Base-by-base conservation (phyloP, 92 coral and sea anemone genomes). In the Paramuricea clavata region DNA sequence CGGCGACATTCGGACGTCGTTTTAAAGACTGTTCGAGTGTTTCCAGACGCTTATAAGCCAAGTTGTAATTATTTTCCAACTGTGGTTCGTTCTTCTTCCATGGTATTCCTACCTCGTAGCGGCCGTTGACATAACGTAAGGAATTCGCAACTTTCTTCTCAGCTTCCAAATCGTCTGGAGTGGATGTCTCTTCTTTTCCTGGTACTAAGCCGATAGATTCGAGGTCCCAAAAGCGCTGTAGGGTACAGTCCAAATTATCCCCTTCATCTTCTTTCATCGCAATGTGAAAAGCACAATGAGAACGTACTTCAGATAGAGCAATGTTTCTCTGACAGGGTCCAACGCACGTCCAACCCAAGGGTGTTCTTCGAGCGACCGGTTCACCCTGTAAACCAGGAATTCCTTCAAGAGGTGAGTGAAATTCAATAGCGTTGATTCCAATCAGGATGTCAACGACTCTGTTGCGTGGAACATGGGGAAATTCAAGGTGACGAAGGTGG, bases 291-390 rank as follows among this genome's bases (percentile, higher is more conserved):
- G 44, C 10, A 39, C 10, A 4, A 39, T 39, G 44, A 4, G 44
- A 10, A 10, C 44, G 44, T 39, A 10, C 5, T 4, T 39, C 10
- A 4, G 44, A 39, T 39, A 4, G 44, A 39, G 4, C 5, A 39
- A 39, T 39, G 10, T 4, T 10, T 39, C 44, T 39, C 49, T 76
- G 77, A 25, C 22, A 91, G 19, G 95, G 91, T 27, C 95, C 91
- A 73, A 92, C 89, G 73, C 95, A 87, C 67, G 86, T 85, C 90
- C 93, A 90, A 22, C 83, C 83, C 61, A 76, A 85, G 67, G 77
- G 72, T 44, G 89, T 87, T 81, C 57, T 52, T 72, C 87, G 68
- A 36, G 91, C 94, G 73, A 87, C 75, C 16, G 94, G 92, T 49
- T 92, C 90, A 8, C n/a, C n/a, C n/a, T n/a, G n/a, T n/a, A n/a